Base-by-base conservation (phyloP, 2,113 vertebrate genomes). In the Leptosomus discolor region DNA sequence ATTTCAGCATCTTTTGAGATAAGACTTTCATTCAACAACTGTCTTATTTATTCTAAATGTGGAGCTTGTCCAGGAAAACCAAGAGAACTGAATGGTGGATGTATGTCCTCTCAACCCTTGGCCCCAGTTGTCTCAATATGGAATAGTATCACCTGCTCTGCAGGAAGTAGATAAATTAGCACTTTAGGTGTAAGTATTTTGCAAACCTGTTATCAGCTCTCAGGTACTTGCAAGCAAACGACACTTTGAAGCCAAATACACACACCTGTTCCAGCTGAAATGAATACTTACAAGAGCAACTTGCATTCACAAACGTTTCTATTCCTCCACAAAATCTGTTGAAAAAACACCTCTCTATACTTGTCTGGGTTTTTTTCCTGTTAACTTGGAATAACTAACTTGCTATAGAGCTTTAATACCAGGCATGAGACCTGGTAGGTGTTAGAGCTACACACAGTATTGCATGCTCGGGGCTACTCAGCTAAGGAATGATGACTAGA, bases 161-260 rank as follows among this genome's bases (percentile, higher is more conserved):
- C 54, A 85, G 60, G 16, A 82, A 88, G 78, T 4, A 82, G 16
- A 37, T n/a, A 29, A 56, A 45, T 34, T 57, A 48, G 36, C 29
- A 67, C 20, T 39, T 64, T 7, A 37, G 4, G 4, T 30, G 3
- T 36, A 36, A 60, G 26, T 18, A 17, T 70, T 85, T 41, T 41
- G 36, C 26, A 79, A 91, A 27, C 8, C 16, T 51, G 24, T 56
- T 78, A 78, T 18, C 56, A n/a, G 30, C 18, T 60, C 15, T 74
- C 37, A 37, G 1, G 7, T n/a, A 32, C 11, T 13, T 48, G 24
- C 16, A 58, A 77, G 48, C 24, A 36, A 76, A 85, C 18, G 46
- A 36, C 8, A 27, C 2, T 3, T 3, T 5, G 45, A 77, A 91
- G 32, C 37, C 3, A 0, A 14, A 43, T 2, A 6, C 24, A 58